Conservation (phyloP, 2,113 vertebrate species). For the Coturnix japonica region DNA sequence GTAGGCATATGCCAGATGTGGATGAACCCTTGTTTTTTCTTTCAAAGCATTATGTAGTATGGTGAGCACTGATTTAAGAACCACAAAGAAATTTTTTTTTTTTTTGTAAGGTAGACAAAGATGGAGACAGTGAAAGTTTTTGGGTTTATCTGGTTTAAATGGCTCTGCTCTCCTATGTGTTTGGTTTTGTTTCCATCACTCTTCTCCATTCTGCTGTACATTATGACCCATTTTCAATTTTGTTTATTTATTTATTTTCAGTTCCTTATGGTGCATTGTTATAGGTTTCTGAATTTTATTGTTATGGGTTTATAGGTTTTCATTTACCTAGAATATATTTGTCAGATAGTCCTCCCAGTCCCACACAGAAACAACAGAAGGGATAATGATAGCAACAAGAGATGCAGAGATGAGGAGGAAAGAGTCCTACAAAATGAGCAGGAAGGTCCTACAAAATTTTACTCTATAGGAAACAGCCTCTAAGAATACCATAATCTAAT, state of each 20-base stretch:
- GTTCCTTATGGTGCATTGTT: background rate
- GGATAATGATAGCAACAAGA: background rate
- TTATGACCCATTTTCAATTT: background rate
- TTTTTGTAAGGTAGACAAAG: background rate
- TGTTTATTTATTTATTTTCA: background rate
- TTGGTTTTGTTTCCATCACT: background rate
- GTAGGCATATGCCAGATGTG: background rate
- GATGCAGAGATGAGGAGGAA: background rate
- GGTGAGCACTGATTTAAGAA: background rate
- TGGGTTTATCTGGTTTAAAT: background rate
- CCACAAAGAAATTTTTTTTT: background rate
- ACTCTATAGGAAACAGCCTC: background rate
- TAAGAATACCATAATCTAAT: background rate
- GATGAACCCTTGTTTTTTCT: background rate
- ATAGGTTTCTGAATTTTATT: no score
- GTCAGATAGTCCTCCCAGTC: background rate
- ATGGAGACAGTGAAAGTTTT: background rate
- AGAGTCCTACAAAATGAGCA: background rate
- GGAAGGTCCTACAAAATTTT: background rate
- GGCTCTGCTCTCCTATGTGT: background rate
- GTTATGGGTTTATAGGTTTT: no score
- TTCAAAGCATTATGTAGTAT: background rate
- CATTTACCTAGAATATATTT: background rate
- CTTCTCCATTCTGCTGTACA: background rate
- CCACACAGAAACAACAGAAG: background rate